phyloP scores from a whole-genome alignment of 2,888 invertebrate species.

The Luperina nickerlii region DNA sequence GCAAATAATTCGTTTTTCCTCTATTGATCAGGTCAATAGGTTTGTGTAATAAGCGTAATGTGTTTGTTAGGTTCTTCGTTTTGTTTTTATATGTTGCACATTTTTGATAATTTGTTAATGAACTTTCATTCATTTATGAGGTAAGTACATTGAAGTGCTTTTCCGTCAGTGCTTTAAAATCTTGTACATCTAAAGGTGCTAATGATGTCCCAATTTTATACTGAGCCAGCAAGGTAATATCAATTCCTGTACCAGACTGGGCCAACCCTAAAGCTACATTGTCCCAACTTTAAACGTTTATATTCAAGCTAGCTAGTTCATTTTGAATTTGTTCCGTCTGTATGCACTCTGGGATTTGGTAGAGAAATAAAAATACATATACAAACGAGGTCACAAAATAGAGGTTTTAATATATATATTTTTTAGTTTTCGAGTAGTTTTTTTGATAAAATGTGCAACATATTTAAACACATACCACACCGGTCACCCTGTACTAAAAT shows the following conservation, averaged over 20 bases:
- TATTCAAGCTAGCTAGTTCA: neutral
- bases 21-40: conserved; percentile 87
- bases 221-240: neutral
- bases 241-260: neutral
- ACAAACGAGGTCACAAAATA: conserved; percentile 31
- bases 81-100: conserved; percentile 56
- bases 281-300: neutral
- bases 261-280: neutral
- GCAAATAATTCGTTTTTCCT: conserved; percentile 80
- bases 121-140: neutral
- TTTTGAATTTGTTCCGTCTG: conserved; percentile 28
- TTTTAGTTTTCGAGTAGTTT: neutral
- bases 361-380: conserved; percentile 21
- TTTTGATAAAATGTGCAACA: conserved; percentile 55
- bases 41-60: conserved; percentile 76
- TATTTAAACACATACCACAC: conserved; percentile 34
- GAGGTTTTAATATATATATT: neutral
- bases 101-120: conserved; percentile 5
- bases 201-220: neutral
- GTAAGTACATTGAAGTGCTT: neutral
- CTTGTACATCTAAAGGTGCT: neutral
- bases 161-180: neutral
- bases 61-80: conserved; percentile 66
- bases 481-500: conserved; percentile 76
- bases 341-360: neutral